phyloP scores from a whole-genome alignment of 1,140 invertebrate species.

The Zeugodacus cucurbitae region DNA sequence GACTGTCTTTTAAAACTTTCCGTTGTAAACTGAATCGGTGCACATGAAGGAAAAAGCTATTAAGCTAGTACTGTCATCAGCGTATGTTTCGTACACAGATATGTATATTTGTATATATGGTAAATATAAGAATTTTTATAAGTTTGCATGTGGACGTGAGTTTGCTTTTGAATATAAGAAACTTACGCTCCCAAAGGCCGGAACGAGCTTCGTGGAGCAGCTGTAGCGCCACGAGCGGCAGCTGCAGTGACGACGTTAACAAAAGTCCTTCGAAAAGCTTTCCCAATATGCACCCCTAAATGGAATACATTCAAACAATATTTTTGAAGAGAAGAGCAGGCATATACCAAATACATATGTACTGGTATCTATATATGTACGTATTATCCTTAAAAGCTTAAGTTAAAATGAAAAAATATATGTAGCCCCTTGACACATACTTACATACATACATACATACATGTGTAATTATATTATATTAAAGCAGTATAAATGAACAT shows the following conservation, averaged over 20 bases:
- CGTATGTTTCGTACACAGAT: neutral
- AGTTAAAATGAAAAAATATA: too few species aligned
- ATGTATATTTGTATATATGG: neutral
- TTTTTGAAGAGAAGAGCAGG: neutral
- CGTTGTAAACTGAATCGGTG: conserved; percentile 44
- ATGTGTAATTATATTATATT: too few species aligned
- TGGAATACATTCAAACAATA: neutral
- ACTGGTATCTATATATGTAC: neutral
- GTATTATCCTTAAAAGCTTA: neutral
- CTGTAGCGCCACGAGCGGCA: neutral
- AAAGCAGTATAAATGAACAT: too few species aligned
- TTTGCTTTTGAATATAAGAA: conserved; percentile 1
- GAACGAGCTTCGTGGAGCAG: conserved; percentile 19
- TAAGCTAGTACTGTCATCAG: neutral
- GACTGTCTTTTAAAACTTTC: conserved; percentile 45
- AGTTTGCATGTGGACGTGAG: neutral
- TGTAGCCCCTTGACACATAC: too few species aligned
- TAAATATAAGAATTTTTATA: too few species aligned
- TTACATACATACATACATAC: too few species aligned
- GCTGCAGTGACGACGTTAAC: neutral
- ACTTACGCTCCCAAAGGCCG: conserved; percentile 6
- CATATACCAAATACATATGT: neutral
- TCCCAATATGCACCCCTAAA: neutral
- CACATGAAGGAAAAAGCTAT: conserved; percentile 11
- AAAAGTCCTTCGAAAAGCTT: neutral